These are phyloP conservation scores for Eulemur mongoz DNA, from an alignment of 2,797 vertebrate genomes.

Conservation along the genomic window DNA sequence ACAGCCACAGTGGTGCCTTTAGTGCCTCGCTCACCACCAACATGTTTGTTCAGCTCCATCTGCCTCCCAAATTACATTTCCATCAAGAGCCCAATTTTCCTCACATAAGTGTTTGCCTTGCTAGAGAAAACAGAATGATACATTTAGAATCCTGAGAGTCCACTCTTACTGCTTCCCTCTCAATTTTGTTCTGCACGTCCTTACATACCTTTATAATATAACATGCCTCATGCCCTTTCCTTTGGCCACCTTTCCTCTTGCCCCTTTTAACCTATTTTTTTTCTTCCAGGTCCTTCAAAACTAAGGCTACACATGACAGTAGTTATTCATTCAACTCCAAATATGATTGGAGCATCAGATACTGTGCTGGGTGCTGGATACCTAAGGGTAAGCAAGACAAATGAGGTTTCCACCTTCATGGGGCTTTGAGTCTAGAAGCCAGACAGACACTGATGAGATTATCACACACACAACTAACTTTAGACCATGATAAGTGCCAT, in stretches of 20 bases:
- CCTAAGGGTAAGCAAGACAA: background rate
- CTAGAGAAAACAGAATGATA: background rate
- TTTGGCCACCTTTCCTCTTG: background rate
- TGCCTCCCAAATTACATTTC: background rate
- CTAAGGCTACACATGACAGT: background rate
- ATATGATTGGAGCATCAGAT: background rate
- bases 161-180: background rate
- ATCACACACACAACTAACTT: background rate
- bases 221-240: too few species aligned
- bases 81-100: background rate
- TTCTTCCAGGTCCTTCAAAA: background rate
- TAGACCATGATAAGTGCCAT: background rate
- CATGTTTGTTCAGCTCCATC: background rate
- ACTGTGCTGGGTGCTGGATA: background rate
- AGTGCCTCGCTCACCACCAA: background rate
- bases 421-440: background rate
- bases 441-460: background rate
- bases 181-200: background rate
- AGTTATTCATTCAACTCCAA: background rate
- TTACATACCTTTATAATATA: background rate
- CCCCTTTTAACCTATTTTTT: background rate
- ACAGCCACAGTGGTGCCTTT: background rate
- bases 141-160: background rate
- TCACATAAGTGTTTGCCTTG: background rate
- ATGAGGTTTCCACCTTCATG: background rate